Evolutionary conservation across 2,888 invertebrate species (phyloP).

Genomic region (Gnatocerus cornutus): DNA sequence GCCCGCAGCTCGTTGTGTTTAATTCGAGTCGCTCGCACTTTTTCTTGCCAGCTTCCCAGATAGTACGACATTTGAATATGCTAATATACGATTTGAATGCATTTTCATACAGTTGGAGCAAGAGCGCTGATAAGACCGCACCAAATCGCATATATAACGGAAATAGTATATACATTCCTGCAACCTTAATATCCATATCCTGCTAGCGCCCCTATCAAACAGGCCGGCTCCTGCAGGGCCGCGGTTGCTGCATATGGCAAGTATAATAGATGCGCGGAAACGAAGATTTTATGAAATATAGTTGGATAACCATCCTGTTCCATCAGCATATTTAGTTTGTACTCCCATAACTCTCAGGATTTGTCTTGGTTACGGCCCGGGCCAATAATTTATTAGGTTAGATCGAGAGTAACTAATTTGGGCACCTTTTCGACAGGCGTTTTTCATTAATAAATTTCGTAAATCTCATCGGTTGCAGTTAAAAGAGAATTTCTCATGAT

Average conservation of each 20-base stretch:
- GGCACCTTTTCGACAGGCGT: no score
- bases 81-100: constrained; percentile 42
- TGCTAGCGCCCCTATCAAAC: constrained; percentile 42
- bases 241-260: constrained; percentile 51
- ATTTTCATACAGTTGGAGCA: constrained; percentile 38
- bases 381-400: constrained; percentile 35
- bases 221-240: constrained; percentile 36
- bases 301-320: constrained; percentile 44
- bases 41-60: constrained; percentile 26
- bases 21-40: constrained; percentile 18
- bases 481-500: no score
- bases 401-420: no score
- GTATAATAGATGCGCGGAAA: constrained; percentile 50
- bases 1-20: constrained; percentile 21
- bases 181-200: constrained; percentile 49
- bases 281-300: constrained; percentile 49
- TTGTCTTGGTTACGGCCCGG: constrained; percentile 16
- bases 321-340: constrained; percentile 48
- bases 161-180: constrained; percentile 44
- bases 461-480: no score
- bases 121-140: constrained; percentile 35
- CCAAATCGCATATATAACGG: constrained; percentile 43
- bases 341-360: constrained; percentile 32
- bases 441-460: no score
- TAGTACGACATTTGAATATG: constrained; percentile 34